Evolutionary conservation across 2,797 vertebrate genomes (phyloP), one percentile per base, ranked within the genome.

Genomic region (Mareca penelope): DNA sequence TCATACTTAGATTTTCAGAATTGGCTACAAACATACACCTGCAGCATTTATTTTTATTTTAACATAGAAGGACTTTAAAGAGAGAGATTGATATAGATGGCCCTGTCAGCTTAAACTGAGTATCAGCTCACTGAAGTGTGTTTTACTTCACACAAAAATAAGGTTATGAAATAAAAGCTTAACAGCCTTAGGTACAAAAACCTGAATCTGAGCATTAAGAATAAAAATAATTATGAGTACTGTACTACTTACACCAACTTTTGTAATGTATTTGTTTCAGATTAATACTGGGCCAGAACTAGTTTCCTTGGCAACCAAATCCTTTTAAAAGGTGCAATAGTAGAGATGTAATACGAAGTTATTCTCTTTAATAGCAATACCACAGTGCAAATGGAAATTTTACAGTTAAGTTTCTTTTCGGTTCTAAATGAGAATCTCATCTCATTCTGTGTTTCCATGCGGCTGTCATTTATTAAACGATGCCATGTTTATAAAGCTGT

Each of bases 221-320:
- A 80, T 94, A 94, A 93, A 82, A 88, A 63, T 28, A 89, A 91
- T 94, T 93, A 80, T 40, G 77, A 89, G 68, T 92, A 85, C 64
- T 95, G 88, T 89, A 92, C 85, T 92, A 95, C 97, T 97, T 97
- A 97, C 96, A 96, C 96, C 96, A 98, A 97, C 97, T 98, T 97
- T 97, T 97, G 89, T 98, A 98, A 98, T 98, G 97, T 97, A 97
- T 97, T 98, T 97, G 96, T 98, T 98, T 98, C 97, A 98, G 98
- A 98, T 98, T 98, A 98, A 98, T 98, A 98, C 97, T 98, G 99
- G 99, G 98, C 99, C 98, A 98, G 98, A 98, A 98, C 98, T 98
- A 98, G 99, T 99, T 99, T 98, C 99, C 98, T 98, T 99, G 99
- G 98, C 98, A 99, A 99, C 99, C 94, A 98, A 98, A 98, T 98